phyloP scores from a whole-genome alignment of 2,888 invertebrate species.

The Xanthia togata region DNA sequence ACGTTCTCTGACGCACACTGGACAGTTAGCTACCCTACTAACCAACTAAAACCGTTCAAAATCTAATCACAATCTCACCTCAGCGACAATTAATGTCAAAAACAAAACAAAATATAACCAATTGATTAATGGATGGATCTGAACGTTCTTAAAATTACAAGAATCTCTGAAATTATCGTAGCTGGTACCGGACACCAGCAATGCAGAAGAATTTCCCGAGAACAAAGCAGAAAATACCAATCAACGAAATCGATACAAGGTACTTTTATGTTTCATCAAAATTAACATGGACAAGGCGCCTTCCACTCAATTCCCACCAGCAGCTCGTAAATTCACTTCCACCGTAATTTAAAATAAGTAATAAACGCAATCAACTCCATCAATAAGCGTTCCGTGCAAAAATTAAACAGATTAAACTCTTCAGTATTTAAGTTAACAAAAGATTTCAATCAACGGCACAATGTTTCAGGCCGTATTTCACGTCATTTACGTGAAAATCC shows the following conservation, averaged over 20 bases:
- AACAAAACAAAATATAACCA: no score
- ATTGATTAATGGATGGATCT: no score
- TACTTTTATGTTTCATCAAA: slow-evolving; percentile 20
- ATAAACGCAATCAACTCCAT: slow-evolving; percentile 51
- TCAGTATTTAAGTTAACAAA: slow-evolving; percentile 66
- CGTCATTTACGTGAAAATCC: slow-evolving; percentile 65
- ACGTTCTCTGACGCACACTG: no score
- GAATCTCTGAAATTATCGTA: neutral
- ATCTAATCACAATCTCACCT: no score
- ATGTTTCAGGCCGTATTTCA: slow-evolving; percentile 64
- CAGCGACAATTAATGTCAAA: no score
- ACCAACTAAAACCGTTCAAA: no score
- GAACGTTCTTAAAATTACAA: neutral
- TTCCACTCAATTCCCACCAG: slow-evolving; percentile 5
- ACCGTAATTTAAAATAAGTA: slow-evolving; percentile 56
- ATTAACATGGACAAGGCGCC: slow-evolving; percentile 12
- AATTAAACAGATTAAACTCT: slow-evolving; percentile 58
- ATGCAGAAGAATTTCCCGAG: neutral
- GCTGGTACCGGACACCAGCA: neutral
- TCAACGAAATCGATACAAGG: neutral
- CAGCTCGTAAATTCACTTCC: slow-evolving; percentile 6
- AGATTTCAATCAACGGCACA: slow-evolving; percentile 71
- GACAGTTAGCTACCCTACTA: no score
- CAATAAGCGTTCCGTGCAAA: slow-evolving; percentile 46
- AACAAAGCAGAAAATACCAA: neutral